Percentiles rank a stretch among this genome's conserved stretches.
Evolutionary conservation across 2,113 vertebrate species (phyloP).

Genomic region (Gavia stellata): DNA sequence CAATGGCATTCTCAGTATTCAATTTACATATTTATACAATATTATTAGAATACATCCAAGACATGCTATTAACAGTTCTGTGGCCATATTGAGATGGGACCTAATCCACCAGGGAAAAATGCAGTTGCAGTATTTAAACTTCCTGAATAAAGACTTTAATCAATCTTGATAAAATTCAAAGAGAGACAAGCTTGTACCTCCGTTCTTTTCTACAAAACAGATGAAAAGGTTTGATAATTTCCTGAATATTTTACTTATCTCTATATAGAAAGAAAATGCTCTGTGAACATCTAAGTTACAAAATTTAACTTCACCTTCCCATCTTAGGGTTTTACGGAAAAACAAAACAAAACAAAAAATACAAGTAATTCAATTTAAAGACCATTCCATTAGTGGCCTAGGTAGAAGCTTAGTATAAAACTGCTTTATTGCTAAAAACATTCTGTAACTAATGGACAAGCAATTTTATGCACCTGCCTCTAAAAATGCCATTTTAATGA

Average conservation of each 20-base stretch:
- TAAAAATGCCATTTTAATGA: not conserved
- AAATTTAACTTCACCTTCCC: not conserved
- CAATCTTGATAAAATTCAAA: not conserved
- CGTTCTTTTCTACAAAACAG: not conserved
- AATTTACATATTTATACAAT: not conserved
- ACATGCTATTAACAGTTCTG: not conserved
- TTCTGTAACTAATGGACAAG: not conserved
- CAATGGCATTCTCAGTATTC: not conserved
- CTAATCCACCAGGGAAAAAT: not conserved
- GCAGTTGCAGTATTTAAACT: not conserved
- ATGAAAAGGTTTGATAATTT: not conserved
- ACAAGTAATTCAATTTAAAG: not conserved
- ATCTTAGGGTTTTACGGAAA: not conserved
- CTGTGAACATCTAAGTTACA: not conserved
- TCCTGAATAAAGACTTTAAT: not conserved
- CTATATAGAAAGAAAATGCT: not conserved
- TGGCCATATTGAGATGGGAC: not conserved
- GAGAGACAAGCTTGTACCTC: not conserved
- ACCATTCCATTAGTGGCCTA: not conserved
- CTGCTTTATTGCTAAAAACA: not conserved
- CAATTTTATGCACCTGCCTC: not conserved
- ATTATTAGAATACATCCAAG: not conserved
- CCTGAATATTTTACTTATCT: not conserved
- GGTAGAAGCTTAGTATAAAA: not conserved
- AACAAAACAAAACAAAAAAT: not conserved